Conservation (phyloP, 2,113 vertebrate species). For the Nerophis ophidion region DNA sequence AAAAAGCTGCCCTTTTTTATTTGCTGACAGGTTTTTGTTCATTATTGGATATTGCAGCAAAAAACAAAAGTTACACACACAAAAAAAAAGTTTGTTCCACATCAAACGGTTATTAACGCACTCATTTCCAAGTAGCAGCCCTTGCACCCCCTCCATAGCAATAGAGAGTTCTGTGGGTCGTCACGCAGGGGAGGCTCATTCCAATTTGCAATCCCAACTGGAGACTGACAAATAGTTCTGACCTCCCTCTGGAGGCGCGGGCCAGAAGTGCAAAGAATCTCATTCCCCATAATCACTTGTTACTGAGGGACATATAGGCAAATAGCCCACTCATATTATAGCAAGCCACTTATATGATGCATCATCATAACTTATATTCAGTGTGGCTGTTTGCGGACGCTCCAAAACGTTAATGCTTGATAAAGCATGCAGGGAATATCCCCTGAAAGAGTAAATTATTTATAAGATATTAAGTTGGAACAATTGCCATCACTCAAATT, state of each 20-base stretch:
- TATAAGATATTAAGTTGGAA: conserved; percentile 69
- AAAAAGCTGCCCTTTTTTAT: conserved; percentile 32
- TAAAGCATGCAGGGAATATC: conserved; percentile 29
- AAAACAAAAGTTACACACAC: no score
- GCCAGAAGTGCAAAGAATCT: conserved; percentile 68
- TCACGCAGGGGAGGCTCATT: conserved; percentile 71
- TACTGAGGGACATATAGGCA: conserved; percentile 60
- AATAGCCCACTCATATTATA: conserved; percentile 51
- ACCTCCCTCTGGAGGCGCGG: conserved; percentile 75
- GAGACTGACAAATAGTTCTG: conserved; percentile 78
- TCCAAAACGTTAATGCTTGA: conserved; percentile 46
- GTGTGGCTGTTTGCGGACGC: conserved; percentile 53
- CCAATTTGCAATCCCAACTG: conserved; percentile 76
- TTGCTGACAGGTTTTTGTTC: conserved; percentile 11
- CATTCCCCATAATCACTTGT: conserved; percentile 63
- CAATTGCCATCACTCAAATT: conserved; percentile 69
- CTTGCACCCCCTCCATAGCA: conserved; percentile 54
- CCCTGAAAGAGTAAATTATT: conserved; percentile 67
- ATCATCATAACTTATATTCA: conserved; percentile 28
- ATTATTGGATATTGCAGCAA: no score
- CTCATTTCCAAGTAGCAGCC: conserved; percentile 63
- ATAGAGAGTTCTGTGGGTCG: conserved; percentile 60
- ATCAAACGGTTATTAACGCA: conserved; percentile 58
- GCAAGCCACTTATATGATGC: conserved; percentile 39
- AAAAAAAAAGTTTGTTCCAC: conserved; percentile 23